phyloP scores from a whole-genome alignment of 2,888 invertebrate genomes.

The Aricia artaxerxes region DNA sequence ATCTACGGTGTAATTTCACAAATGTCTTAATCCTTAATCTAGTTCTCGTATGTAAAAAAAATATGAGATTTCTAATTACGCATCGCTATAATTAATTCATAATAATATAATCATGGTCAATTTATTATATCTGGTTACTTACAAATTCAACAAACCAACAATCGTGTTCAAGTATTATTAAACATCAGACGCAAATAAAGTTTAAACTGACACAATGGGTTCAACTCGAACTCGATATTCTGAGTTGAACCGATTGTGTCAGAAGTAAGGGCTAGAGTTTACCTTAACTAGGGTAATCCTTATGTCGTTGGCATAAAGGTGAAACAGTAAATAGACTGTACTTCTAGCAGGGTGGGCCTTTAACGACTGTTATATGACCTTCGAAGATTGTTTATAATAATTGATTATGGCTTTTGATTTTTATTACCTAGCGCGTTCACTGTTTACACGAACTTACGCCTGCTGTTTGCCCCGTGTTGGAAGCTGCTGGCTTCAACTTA shows the following conservation, averaged over 20 bases:
- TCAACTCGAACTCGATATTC: too few species aligned
- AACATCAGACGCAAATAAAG: too few species aligned
- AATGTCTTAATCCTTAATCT: too few species aligned
- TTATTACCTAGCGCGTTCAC: neutral
- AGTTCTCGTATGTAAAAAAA: too few species aligned
- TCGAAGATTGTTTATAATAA: constrained; percentile 19
- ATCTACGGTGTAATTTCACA: too few species aligned
- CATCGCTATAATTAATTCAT: too few species aligned
- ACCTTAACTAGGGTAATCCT: neutral
- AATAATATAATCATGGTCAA: too few species aligned
- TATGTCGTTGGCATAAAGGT: neutral
- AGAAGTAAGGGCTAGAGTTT: neutral
- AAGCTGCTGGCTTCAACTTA: neutral
- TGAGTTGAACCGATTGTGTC: neutral
- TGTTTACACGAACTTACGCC: neutral
- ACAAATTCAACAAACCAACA: too few species aligned
- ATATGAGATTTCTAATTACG: too few species aligned
- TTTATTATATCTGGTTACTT: too few species aligned
- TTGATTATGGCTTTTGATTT: neutral
- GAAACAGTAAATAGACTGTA: neutral
- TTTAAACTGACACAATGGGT: too few species aligned
- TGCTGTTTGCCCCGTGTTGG: neutral
- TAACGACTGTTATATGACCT: constrained; percentile 7
- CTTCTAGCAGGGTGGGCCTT: constrained; percentile 13
- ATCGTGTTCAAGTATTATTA: too few species aligned